Conservation (phyloP, 2,797 vertebrate genomes). For the Oreochromis mossambicus region DNA sequence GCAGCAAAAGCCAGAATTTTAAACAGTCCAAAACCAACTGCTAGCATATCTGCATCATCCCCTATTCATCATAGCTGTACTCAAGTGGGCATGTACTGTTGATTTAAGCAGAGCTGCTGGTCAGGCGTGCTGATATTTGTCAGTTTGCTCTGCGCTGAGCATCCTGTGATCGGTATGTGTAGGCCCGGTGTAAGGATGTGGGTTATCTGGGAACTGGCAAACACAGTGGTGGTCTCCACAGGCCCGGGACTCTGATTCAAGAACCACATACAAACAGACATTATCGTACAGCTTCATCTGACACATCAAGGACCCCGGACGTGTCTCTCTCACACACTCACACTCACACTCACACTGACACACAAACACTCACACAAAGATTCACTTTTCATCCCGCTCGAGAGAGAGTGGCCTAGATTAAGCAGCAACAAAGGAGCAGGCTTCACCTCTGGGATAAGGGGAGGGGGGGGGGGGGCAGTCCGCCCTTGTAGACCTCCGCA, state of each 20-base stretch:
- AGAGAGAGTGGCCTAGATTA: constrained; percentile 70
- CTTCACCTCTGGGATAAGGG: constrained; percentile 66
- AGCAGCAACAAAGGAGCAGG: constrained; percentile 77
- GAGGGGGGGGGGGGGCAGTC: constrained; percentile 32
- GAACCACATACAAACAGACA: constrained; percentile 54
- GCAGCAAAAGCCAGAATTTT: neutral
- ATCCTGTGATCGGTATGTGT: constrained; percentile 44
- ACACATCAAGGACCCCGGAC: constrained; percentile 30
- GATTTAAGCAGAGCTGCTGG: constrained; percentile 37
- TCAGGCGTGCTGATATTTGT: constrained; percentile 38
- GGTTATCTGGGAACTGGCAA: constrained; percentile 63
- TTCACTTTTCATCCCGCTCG: constrained; percentile 68
- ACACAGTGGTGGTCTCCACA: constrained; percentile 52
- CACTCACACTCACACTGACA: neutral
- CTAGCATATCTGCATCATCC: neutral
- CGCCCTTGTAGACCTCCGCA: constrained; percentile 73
- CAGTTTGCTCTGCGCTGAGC: constrained; percentile 41
- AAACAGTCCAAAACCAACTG: neutral
- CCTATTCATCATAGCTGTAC: constrained; percentile 12
- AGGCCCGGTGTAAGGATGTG: constrained; percentile 59
- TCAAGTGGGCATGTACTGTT: constrained; percentile 18
- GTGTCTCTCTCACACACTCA: constrained; percentile 1
- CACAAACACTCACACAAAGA: constrained; percentile 50
- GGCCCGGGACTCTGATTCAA: constrained; percentile 48
- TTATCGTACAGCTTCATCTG: constrained; percentile 66